Conservation (phyloP, 2,888 invertebrate species). For the Gymnocheta viridis region DNA sequence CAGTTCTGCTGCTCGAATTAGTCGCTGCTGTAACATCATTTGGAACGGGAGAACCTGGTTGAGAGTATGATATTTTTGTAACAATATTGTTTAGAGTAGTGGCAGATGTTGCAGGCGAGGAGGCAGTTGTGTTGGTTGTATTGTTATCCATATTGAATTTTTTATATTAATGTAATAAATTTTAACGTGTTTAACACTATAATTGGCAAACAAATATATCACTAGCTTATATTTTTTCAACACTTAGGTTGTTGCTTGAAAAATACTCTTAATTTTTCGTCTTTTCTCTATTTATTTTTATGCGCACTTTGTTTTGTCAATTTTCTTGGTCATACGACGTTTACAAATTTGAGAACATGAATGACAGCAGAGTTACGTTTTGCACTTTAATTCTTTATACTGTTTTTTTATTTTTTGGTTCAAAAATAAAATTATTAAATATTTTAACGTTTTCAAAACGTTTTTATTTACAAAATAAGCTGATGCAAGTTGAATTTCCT, state of each 20-base stretch:
- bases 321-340: slow-evolving; percentile 41
- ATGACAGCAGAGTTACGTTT: slow-evolving; percentile 48
- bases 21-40: slow-evolving; percentile 24
- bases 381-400: slow-evolving; percentile 42
- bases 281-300: slow-evolving; percentile 55
- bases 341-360: slow-evolving; percentile 15
- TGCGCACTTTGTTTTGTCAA: slow-evolving; percentile 67
- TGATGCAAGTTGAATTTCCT: slow-evolving; percentile 71
- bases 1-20: slow-evolving; percentile 12
- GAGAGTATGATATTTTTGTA: slow-evolving; percentile 74
- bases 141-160: slow-evolving; percentile 62
- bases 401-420: neutral
- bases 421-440: neutral
- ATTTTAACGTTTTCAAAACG: slow-evolving; percentile 24
- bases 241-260: slow-evolving; percentile 39
- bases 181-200: slow-evolving; percentile 67
- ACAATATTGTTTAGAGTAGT: slow-evolving; percentile 34
- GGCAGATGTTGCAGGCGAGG: slow-evolving; percentile 52
- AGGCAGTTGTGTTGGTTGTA: slow-evolving; percentile 54
- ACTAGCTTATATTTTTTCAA: slow-evolving; percentile 54
- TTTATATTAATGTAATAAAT: slow-evolving; percentile 40
- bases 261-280: slow-evolving; percentile 29
- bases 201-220: slow-evolving; percentile 59
- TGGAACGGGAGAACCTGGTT: slow-evolving; percentile 72
- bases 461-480: slow-evolving; percentile 46